phyloP scores from a whole-genome alignment of 2,113 vertebrate genomes.

The Osmerus eperlanus region DNA sequence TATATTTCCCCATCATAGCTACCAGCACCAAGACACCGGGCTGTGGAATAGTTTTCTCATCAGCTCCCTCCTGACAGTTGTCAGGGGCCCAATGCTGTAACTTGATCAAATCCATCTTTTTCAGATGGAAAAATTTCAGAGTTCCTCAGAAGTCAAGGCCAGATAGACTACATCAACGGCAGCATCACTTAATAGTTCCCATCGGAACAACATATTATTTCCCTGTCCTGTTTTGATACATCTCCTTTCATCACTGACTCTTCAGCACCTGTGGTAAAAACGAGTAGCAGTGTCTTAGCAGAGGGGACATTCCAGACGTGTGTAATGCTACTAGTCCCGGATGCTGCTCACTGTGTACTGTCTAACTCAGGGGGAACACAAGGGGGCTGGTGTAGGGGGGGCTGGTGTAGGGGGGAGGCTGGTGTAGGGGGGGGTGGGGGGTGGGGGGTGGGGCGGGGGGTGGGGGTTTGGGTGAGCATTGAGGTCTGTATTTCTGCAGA shows the following conservation, averaged over 20 bases:
- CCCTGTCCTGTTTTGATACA: slow-evolving; percentile 37
- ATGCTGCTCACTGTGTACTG: slow-evolving; percentile 22
- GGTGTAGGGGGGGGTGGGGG: slow-evolving; percentile 42
- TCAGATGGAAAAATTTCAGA: slow-evolving; percentile 15
- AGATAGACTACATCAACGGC: slow-evolving; percentile 52
- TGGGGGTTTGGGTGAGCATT: slow-evolving; percentile 30
- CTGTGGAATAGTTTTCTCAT: slow-evolving; percentile 43
- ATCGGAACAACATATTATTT: slow-evolving; percentile 30
- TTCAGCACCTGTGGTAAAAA: slow-evolving; percentile 38
- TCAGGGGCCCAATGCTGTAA: slow-evolving; percentile 41
- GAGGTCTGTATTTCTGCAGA: slow-evolving; percentile 7
- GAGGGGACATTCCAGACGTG: slow-evolving; percentile 36
- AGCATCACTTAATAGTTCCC: slow-evolving; percentile 43
- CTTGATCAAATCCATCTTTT: slow-evolving; percentile 37
- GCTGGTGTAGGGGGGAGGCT: slow-evolving; percentile 5
- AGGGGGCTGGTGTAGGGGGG: neutral
- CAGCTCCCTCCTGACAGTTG: slow-evolving; percentile 51
- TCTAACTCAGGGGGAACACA: slow-evolving; percentile 15
- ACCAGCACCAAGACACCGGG: neutral
- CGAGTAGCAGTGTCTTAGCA: slow-evolving; percentile 16
- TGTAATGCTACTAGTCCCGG: slow-evolving; percentile 27
- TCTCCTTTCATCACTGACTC: slow-evolving; percentile 45
- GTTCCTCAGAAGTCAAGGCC: slow-evolving; percentile 38
- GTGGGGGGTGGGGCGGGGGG: neutral
- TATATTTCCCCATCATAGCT: neutral